These are phyloP conservation scores for Eupeodes luniger DNA, from an alignment of 2,888 invertebrate species.

Conservation along the genomic window DNA sequence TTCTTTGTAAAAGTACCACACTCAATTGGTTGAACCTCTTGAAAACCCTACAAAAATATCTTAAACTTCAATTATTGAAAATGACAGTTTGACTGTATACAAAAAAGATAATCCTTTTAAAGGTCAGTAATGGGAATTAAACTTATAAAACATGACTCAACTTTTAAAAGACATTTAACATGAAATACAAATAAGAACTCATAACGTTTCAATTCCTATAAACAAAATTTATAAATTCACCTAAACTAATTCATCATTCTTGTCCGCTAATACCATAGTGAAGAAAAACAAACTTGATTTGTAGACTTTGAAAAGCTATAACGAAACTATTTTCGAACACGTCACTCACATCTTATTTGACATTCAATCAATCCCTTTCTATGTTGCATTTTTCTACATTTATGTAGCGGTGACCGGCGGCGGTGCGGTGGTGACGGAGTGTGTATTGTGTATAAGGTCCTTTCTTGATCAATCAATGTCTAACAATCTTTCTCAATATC, in stretches of 20 bases:
- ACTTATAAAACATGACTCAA: too few relatives aligned
- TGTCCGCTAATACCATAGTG: not conserved
- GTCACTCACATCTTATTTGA: slow-evolving; percentile 8
- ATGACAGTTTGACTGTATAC: too few relatives aligned
- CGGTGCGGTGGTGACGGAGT: too few relatives aligned
- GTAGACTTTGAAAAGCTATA: not conserved
- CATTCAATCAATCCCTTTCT: slow-evolving; percentile 17
- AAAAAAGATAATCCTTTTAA: too few relatives aligned
- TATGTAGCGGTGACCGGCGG: not conserved
- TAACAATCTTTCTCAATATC: slow-evolving; percentile 49
- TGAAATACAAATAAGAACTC: too few relatives aligned
- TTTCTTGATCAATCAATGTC: slow-evolving; percentile 58
- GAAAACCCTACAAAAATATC: too few relatives aligned
- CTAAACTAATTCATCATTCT: not conserved
- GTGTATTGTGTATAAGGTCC: not conserved
- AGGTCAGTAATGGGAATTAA: too few relatives aligned
- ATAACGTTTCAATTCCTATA: too few relatives aligned
- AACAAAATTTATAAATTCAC: not conserved
- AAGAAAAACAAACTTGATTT: not conserved
- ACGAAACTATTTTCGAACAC: not conserved
- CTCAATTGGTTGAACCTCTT: too few relatives aligned
- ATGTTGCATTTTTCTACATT: not conserved
- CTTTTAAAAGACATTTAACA: too few relatives aligned
- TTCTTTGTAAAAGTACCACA: too few relatives aligned
- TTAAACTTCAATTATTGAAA: too few relatives aligned